Base-by-base conservation (phyloP, 2,113 vertebrate genomes). In the Oceanites oceanicus region DNA sequence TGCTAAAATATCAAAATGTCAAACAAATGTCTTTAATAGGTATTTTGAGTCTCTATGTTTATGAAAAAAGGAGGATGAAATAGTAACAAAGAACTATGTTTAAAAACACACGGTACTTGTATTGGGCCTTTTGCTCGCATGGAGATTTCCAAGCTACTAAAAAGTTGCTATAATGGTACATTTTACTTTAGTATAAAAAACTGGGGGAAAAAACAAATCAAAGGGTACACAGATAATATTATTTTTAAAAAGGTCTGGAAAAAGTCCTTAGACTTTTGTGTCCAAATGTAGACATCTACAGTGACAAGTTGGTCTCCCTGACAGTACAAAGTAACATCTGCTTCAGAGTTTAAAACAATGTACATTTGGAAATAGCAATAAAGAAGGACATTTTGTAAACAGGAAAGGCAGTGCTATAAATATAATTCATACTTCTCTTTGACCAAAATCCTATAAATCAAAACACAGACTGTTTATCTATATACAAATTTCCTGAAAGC, bases 21-120 rank as follows among this genome's bases (percentile, higher is more conserved):
- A 92, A 93, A 95, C 70, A 97, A 83, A 90, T 72, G 29, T 88
- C 58, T 95, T 50, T 73, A 84, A 65, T 71, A 75, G 40, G 36
- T 78, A 45, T 71, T 85, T 22, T 3, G 6, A 76, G 52, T 67
- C 44, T 49, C 82, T 59, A 14, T 88, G 76, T 76, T 94, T 95
- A 92, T 65, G 45, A 77, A 84, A 88, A 79, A 76, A 76, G 4
- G 21, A 89, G 53, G 18, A 40, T 49, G 21, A 93, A 92, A 88
- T 52, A 56, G 14, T 49, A 87, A 91, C 67, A 88, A 76, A 89
- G 49, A 80, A 27, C 16, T 74, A 5, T 42, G 15, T 81, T 89
- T 79, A 82, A 96, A 93, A 94, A 17, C 13, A 86, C 11, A 42
- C 65, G n/a, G 23, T 50, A 80, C 30, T 91, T 71, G 11, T 81